Evolutionary conservation across 1,140 invertebrate species (phyloP).

Genomic region (Drosophila kanapiae): DNA sequence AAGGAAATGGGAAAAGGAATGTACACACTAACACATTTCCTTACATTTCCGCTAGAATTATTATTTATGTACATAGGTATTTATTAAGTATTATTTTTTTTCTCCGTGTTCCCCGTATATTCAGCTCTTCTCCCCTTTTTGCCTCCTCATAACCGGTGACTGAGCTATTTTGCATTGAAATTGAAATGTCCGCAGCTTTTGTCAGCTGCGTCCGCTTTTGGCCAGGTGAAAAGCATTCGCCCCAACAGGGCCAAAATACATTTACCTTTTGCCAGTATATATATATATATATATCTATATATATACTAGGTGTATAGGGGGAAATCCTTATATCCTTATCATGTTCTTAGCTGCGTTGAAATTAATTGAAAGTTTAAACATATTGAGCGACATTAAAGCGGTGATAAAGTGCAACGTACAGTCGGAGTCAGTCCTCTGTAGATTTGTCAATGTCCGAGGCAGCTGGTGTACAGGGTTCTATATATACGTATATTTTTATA

Average conservation of each 20-base stretch:
- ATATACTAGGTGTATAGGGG: neutral
- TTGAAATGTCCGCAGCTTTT: slow-evolving; percentile 71
- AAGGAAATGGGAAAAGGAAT: too few species aligned
- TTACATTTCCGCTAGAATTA: too few species aligned
- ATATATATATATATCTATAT: neutral
- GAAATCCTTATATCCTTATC: slow-evolving; percentile 14
- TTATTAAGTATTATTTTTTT: neutral
- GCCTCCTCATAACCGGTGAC: slow-evolving; percentile 6
- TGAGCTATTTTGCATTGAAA: slow-evolving; percentile 76
- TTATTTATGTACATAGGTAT: too few species aligned
- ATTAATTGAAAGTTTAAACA: slow-evolving; percentile 48
- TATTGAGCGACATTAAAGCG: slow-evolving; percentile 30
- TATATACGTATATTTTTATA: neutral
- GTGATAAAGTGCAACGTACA: slow-evolving; percentile 27
- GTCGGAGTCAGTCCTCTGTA: neutral
- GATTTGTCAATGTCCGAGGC: slow-evolving; percentile 39
- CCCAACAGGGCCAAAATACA: slow-evolving; percentile 37
- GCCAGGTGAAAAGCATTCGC: slow-evolving; percentile 37
- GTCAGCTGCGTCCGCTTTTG: slow-evolving; percentile 21
- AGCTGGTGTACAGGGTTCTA: slow-evolving; percentile 29
- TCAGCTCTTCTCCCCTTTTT: neutral
- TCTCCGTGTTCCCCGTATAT: slow-evolving; percentile 7
- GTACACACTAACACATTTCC: too few species aligned
- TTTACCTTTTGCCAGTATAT: slow-evolving; percentile 1
- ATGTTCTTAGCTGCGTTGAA: slow-evolving; percentile 9